These are phyloP conservation scores for Gopherus flavomarginatus DNA, from an alignment of 2,113 vertebrate species.

Conservation along the genomic window DNA sequence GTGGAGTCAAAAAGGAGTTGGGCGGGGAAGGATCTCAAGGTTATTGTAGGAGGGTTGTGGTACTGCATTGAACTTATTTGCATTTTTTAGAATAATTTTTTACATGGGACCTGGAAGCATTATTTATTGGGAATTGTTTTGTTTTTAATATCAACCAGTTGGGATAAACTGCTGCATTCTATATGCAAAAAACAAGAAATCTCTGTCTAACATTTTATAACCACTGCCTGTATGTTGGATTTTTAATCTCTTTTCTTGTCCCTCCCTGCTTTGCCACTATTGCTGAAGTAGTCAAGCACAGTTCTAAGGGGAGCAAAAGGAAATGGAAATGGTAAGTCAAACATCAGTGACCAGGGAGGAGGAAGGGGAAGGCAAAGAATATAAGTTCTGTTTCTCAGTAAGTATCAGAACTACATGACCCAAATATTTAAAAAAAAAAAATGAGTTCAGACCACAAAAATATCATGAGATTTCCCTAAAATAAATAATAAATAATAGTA, in stretches of 20 bases:
- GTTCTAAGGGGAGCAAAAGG: background rate
- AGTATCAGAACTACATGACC: background rate
- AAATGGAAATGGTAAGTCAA: background rate
- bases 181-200: background rate
- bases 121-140: background rate
- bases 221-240: background rate
- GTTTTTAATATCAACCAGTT: background rate
- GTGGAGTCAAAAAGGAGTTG: no score
- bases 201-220: background rate
- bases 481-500: background rate
- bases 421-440: background rate
- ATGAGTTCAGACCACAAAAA: background rate
- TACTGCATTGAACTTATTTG: background rate
- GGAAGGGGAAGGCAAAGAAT: background rate
- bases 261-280: background rate
- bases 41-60: no score
- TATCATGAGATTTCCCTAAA: background rate
- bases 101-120: background rate
- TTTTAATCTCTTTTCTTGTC: background rate
- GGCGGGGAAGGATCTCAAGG: no score
- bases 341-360: background rate
- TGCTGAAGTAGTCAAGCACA: background rate
- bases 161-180: background rate
- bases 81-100: background rate
- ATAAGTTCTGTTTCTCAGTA: background rate